Percentiles rank a stretch among this genome's conserved stretches.
Conservation (phyloP, 92 coral and sea anemone species). For the Porites cylindrica region DNA sequence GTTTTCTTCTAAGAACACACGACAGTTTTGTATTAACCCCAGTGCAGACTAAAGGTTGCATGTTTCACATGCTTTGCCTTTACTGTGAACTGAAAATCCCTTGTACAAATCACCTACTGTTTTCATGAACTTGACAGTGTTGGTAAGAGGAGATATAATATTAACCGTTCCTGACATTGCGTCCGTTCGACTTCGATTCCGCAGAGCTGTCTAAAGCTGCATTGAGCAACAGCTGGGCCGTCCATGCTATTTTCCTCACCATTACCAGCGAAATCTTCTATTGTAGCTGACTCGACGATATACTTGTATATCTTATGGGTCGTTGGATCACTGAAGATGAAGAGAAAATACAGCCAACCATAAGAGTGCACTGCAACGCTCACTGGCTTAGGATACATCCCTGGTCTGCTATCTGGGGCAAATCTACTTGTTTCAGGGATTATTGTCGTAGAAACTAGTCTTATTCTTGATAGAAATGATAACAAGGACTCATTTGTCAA, state of each 20-base stretch:
- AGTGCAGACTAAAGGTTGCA: slow-evolving; percentile 28
- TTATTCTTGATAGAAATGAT: too few species aligned
- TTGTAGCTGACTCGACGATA: background rate
- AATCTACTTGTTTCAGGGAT: too few species aligned
- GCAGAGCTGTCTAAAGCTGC: too few species aligned
- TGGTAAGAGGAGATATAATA: slow-evolving; percentile 45
- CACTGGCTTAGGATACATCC: too few species aligned
- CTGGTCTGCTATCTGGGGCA: too few species aligned
- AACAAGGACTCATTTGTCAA: too few species aligned
- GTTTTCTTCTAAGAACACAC: slow-evolving; percentile 58
- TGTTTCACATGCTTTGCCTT: slow-evolving; percentile 47
- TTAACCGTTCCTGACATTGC: slow-evolving; percentile 58
- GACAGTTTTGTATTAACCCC: slow-evolving; percentile 53
- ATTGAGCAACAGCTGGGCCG: too few species aligned
- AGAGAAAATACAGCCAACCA: too few species aligned
- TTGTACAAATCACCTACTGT: slow-evolving; percentile 48
- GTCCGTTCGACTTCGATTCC: slow-evolving; percentile 13
- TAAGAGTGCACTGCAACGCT: too few species aligned
- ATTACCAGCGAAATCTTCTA: too few species aligned
- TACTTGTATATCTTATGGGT: slow-evolving; percentile 61
- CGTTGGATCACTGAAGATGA: slow-evolving; percentile 55
- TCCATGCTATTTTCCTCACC: too few species aligned
- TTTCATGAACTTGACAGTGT: slow-evolving; percentile 45
- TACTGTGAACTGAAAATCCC: slow-evolving; percentile 57
- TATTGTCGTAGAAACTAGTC: too few species aligned